Conservation (phyloP, 2,797 vertebrate genomes). For the Hapalemur alaotrensis region DNA sequence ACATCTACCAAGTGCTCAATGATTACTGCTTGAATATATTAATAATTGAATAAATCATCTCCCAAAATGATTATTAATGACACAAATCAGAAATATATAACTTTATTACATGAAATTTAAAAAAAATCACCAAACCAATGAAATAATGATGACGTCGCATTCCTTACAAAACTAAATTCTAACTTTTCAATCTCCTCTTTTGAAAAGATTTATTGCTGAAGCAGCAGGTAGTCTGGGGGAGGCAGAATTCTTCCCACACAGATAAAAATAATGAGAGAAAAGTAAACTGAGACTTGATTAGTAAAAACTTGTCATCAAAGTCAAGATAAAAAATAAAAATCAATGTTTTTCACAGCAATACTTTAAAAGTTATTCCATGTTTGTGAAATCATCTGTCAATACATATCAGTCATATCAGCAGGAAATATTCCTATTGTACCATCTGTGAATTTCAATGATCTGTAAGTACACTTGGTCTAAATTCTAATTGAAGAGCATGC, state of each 20-base stretch:
- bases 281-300: background rate
- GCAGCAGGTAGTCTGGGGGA: background rate
- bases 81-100: background rate
- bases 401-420: background rate
- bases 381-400: background rate
- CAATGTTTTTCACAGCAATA: background rate
- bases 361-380: background rate
- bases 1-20: background rate
- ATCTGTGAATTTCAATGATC: background rate
- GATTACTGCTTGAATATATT: background rate
- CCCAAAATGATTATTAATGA: background rate
- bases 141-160: background rate
- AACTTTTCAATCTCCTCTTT: background rate
- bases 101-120: background rate
- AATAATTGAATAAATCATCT: constrained; percentile 8
- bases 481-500: background rate
- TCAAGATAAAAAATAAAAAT: constrained; percentile 7
- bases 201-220: background rate
- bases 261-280: constrained; percentile 15
- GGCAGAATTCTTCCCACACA: background rate
- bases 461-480: background rate
- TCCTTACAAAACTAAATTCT: background rate
- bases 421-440: background rate
- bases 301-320: background rate
- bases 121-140: background rate